phyloP scores from a whole-genome alignment of 2,888 invertebrate genomes.

The Mythimna loreyi region DNA sequence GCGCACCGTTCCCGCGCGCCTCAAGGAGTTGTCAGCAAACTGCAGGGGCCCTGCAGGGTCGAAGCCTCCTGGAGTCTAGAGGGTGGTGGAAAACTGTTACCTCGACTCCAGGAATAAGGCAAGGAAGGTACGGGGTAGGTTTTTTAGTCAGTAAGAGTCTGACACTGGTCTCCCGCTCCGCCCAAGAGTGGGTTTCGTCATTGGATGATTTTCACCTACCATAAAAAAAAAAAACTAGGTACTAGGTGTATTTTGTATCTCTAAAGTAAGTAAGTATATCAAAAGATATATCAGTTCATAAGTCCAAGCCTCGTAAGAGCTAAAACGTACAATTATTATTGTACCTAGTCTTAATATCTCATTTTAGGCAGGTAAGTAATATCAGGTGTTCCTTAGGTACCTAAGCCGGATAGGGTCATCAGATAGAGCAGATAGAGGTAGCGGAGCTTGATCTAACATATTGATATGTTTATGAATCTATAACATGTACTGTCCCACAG shows the following conservation, averaged over 20 bases:
- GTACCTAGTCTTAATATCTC: constrained; percentile 10
- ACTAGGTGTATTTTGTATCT: not conserved
- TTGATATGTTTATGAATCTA: not conserved
- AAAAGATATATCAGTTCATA: not conserved
- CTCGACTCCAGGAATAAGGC: no score
- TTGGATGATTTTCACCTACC: no score
- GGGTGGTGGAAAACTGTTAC: no score
- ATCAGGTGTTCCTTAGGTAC: not conserved
- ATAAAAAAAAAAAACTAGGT: no score
- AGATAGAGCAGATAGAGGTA: not conserved
- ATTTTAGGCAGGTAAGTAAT: constrained; percentile 14
- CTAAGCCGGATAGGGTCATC: not conserved
- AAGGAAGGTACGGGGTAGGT: no score
- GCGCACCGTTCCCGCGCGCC: no score
- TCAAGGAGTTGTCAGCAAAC: no score
- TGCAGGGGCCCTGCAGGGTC: no score
- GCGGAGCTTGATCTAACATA: not conserved
- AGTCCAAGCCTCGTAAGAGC: constrained; percentile 1
- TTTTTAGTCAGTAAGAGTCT: no score
- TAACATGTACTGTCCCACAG: not conserved
- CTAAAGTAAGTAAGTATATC: not conserved
- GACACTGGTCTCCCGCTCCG: no score
- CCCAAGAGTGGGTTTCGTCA: no score
- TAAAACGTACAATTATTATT: not conserved
- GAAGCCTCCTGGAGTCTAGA: no score